Percentiles rank a stretch among this genome's conserved stretches.
Evolutionary conservation across 2,888 invertebrate species (phyloP).

Genomic region (Thymelicus acteon): DNA sequence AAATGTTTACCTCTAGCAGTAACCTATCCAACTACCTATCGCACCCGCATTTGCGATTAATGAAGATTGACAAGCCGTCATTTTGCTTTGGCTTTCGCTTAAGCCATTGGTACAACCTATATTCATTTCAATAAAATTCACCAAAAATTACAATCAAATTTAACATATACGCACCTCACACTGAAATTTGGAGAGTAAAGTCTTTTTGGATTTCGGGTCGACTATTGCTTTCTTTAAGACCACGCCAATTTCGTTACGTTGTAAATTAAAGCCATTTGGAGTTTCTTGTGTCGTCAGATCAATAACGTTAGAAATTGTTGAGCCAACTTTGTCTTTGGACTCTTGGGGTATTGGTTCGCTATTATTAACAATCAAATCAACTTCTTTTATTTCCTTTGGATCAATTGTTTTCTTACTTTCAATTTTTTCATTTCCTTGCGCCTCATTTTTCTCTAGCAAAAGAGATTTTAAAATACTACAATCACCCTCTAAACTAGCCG

Average conservation of each 20-base stretch:
- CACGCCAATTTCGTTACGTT: conserved; percentile 25
- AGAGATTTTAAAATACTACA: neutral
- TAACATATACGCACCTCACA: conserved; percentile 58
- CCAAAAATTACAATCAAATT: too few species aligned
- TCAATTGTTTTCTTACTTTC: conserved; percentile 11
- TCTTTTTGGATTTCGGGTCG: conserved; percentile 61
- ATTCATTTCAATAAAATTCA: too few species aligned
- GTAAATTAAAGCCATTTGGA: neutral
- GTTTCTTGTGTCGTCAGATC: too few species aligned
- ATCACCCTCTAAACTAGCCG: conserved; percentile 12
- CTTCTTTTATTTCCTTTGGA: neutral
- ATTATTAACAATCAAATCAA: neutral
- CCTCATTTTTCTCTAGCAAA: neutral
- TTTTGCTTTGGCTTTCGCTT: too few species aligned
- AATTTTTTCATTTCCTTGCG: neutral
- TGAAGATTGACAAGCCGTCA: too few species aligned
- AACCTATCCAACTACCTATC: too few species aligned
- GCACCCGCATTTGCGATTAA: too few species aligned
- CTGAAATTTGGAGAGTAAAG: conserved; percentile 63
- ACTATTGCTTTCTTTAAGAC: conserved; percentile 54
- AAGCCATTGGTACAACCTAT: too few species aligned
- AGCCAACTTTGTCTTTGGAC: too few species aligned
- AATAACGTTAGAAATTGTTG: too few species aligned
- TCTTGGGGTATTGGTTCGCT: too few species aligned
- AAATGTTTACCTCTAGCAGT: too few species aligned